Conservation (phyloP, 2,888 invertebrate genomes). For the Idaea aversata region DNA sequence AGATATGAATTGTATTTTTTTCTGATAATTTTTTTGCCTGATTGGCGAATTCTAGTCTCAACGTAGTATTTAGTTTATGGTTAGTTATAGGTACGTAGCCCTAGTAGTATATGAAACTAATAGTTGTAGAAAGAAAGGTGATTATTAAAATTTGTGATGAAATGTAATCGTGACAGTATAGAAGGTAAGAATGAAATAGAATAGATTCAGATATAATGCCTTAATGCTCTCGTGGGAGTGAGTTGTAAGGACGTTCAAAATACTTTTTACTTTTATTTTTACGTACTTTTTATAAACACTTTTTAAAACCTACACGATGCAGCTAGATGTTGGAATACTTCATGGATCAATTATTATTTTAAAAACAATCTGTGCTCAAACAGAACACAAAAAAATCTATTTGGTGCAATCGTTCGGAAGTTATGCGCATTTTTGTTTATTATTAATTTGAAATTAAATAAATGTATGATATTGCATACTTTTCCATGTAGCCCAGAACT, state of each 20-base stretch:
- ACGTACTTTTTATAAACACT: neutral
- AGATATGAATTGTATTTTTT: neutral
- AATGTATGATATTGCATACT: no score
- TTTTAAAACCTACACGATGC: neutral
- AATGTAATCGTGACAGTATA: conserved; percentile 50
- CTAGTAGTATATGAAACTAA: conserved; percentile 36
- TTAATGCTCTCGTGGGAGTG: conserved; percentile 43
- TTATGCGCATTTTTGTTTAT: no score
- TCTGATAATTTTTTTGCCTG: conserved; percentile 5
- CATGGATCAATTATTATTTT: neutral
- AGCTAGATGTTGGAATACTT: neutral
- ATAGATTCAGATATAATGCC: conserved; percentile 36
- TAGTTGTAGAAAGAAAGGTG: conserved; percentile 60
- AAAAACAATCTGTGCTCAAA: neutral
- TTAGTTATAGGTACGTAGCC: conserved; percentile 39
- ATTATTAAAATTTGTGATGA: conserved; percentile 62
- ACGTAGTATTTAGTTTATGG: conserved; percentile 19
- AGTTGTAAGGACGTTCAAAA: conserved; percentile 9
- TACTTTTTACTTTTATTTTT: neutral
- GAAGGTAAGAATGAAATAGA: conserved; percentile 39
- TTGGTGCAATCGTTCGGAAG: no score
- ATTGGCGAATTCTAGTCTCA: conserved; percentile 16
- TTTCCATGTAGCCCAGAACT: no score
- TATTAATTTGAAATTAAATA: no score
- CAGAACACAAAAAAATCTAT: neutral